Evolutionary conservation across 2,888 invertebrate species (phyloP).

Genomic region (Dryadula phaetusa): DNA sequence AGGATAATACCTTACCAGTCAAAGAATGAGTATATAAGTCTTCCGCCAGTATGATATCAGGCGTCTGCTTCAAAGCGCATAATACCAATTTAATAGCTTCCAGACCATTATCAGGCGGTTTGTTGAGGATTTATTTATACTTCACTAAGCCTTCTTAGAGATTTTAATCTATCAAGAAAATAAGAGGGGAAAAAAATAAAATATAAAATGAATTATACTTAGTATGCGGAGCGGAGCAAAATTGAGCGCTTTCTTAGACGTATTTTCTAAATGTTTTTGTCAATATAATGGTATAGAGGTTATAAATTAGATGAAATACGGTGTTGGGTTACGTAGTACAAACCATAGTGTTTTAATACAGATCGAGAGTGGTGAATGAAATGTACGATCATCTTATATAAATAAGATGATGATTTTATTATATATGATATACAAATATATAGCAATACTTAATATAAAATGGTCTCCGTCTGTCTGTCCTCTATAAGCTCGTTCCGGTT

Average conservation of each 20-base stretch:
- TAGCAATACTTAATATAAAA: not conserved
- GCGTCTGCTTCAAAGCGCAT: constrained; percentile 17
- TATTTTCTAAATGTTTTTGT: too few relatives aligned
- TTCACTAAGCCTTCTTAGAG: constrained; percentile 28
- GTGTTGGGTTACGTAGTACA: too few relatives aligned
- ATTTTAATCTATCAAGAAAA: constrained; percentile 24
- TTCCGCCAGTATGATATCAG: not conserved
- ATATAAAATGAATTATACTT: not conserved
- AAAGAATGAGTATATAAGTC: constrained; percentile 8
- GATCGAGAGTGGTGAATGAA: too few relatives aligned
- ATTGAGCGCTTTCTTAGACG: too few relatives aligned
- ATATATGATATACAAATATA: not conserved
- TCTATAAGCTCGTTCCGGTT: not conserved
- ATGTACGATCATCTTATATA: too few relatives aligned
- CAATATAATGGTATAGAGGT: too few relatives aligned
- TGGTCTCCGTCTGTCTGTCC: not conserved
- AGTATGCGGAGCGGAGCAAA: not conserved
- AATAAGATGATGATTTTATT: too few relatives aligned
- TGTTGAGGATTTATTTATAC: constrained; percentile 22
- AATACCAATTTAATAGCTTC: constrained; percentile 29
- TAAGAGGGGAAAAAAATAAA: not conserved
- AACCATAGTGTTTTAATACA: too few relatives aligned
- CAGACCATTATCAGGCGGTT: constrained; percentile 21
- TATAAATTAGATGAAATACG: too few relatives aligned
- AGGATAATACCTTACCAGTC: not conserved